A percentile compares a stretch with the other conserved stretches of the same genome.
Evolutionary conservation across 2,888 invertebrate species (phyloP).

Genomic region (Phoronis australis): DNA sequence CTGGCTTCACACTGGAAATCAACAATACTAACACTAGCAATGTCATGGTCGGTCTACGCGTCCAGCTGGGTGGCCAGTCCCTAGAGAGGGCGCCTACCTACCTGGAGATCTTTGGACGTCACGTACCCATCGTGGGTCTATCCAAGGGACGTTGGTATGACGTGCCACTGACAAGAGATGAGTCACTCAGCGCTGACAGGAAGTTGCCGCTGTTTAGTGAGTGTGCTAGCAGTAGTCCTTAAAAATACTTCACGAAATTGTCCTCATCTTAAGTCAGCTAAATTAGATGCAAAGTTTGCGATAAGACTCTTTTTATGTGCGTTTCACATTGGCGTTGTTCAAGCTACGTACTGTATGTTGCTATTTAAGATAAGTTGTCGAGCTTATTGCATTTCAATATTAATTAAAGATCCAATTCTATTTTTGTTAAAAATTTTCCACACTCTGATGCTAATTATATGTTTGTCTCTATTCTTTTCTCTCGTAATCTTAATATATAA

Average conservation of each 20-base stretch:
- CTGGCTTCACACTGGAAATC: constrained; percentile 83
- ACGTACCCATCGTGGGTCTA: too few relatives aligned
- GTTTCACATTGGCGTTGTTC: too few relatives aligned
- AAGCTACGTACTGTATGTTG: too few relatives aligned
- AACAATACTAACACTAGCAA: constrained; percentile 79
- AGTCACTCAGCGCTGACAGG: constrained; percentile 86
- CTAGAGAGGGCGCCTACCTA: constrained; percentile 68
- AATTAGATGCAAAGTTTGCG: too few relatives aligned
- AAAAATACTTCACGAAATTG: too few relatives aligned
- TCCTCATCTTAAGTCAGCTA: too few relatives aligned
- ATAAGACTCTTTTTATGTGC: too few relatives aligned
- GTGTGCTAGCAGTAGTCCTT: constrained; percentile 14
- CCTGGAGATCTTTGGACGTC: constrained; percentile 49
- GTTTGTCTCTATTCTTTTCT: background rate
- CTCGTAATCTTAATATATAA: background rate
- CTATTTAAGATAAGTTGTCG: too few relatives aligned
- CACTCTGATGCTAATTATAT: too few relatives aligned
- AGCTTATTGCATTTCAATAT: too few relatives aligned
- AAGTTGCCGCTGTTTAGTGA: constrained; percentile 65
- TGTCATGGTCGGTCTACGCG: constrained; percentile 79
- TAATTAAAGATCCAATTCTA: too few relatives aligned
- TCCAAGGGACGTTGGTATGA: constrained; percentile 94
- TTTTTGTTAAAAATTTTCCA: too few relatives aligned
- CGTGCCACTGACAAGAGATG: constrained; percentile 87
- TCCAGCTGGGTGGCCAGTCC: constrained; percentile 80